phyloP scores from a whole-genome alignment of 2,888 invertebrate species.

The Philaethria dido region DNA sequence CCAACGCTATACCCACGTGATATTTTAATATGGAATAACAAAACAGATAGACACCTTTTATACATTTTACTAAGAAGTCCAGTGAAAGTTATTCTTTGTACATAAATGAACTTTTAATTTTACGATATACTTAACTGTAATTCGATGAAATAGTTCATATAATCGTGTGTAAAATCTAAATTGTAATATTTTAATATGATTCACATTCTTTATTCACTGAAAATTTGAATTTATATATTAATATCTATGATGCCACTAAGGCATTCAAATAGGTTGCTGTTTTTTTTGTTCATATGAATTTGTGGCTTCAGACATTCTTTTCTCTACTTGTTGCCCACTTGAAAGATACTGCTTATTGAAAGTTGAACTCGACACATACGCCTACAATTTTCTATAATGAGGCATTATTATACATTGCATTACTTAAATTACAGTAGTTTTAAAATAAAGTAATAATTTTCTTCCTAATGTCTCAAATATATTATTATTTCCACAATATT shows the following conservation, averaged over 20 bases:
- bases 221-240: no score
- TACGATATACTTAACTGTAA: not conserved
- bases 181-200: no score
- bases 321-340: not conserved
- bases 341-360: not conserved
- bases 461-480: not conserved
- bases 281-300: no score
- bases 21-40: conserved; percentile 12
- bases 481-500: not conserved
- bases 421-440: not conserved
- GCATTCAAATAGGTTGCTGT: no score
- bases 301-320: not conserved
- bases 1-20: not conserved
- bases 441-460: not conserved
- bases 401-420: no score
- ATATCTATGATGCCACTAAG: no score
- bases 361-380: not conserved
- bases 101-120: not conserved
- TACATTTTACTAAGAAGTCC: not conserved
- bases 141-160: not conserved
- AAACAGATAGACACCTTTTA: not conserved
- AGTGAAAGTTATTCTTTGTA: conserved; percentile 2
- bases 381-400: not conserved
- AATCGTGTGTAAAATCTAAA: no score
- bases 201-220: no score